These are phyloP conservation scores for Hoplodrina blanda DNA, from an alignment of 2,888 invertebrate genomes.

Conservation along the genomic window DNA sequence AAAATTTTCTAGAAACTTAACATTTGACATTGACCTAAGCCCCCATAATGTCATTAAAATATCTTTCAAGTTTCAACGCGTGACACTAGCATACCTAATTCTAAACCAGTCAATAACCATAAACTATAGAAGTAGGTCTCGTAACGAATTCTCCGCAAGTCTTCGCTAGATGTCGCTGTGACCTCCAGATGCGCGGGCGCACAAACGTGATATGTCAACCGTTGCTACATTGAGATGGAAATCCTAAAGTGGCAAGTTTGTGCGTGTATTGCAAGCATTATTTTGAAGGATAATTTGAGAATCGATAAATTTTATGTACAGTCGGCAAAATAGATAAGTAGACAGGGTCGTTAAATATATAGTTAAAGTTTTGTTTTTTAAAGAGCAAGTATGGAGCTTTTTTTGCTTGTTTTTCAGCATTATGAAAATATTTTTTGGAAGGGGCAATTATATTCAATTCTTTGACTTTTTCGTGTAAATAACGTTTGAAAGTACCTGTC, in stretches of 20 bases:
- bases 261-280: conserved; percentile 30
- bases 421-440: neutral
- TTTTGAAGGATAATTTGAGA: conserved; percentile 19
- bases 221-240: conserved; percentile 62
- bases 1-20: neutral
- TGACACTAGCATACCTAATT: neutral
- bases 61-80: neutral
- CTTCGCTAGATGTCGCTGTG: conserved; percentile 69
- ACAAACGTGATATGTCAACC: conserved; percentile 83
- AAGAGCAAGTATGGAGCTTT: too few species aligned
- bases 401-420: too few species aligned
- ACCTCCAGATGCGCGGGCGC: conserved; percentile 73
- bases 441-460: too few species aligned
- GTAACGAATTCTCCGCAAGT: conserved; percentile 76
- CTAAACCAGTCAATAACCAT: conserved; percentile 33
- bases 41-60: neutral
- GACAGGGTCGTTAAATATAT: neutral
- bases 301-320: neutral
- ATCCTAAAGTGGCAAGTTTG: conserved; percentile 34
- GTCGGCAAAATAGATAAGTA: neutral
- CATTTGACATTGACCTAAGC: conserved; percentile 1
- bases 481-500: too few species aligned
- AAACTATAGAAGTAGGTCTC: conserved; percentile 69
- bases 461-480: too few species aligned
- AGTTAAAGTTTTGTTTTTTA: too few species aligned